A percentile compares a stretch with the other conserved stretches of the same genome.
phyloP scores from a whole-genome alignment of 2,888 invertebrate species.

The Orchestes rusci region DNA sequence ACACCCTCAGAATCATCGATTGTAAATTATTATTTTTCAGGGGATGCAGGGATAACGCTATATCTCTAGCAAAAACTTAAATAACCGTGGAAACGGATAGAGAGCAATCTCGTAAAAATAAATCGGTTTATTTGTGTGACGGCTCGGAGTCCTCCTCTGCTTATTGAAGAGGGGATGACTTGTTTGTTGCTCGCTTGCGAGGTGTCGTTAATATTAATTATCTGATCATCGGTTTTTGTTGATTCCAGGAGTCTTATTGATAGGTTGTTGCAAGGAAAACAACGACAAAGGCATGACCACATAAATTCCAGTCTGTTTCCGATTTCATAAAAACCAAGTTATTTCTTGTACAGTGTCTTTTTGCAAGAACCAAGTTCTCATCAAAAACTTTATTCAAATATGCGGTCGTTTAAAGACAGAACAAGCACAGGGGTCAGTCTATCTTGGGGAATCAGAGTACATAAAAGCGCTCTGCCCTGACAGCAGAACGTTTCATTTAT shows the following conservation, averaged over 20 bases:
- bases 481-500: conserved; percentile 37
- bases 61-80: conserved; percentile 27
- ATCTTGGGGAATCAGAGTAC: conserved; percentile 22
- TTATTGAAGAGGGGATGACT: not conserved
- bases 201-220: conserved; percentile 21
- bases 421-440: conserved; percentile 21
- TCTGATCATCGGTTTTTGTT: too few relatives aligned
- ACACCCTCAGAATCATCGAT: conserved; percentile 25
- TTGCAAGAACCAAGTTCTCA: conserved; percentile 12
- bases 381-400: conserved; percentile 23
- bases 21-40: conserved; percentile 30
- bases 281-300: too few relatives aligned
- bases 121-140: conserved; percentile 30
- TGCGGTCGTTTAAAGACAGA: conserved; percentile 23
- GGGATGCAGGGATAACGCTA: too few relatives aligned
- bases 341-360: too few relatives aligned
- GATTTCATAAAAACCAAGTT: too few relatives aligned
- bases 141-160: conserved; percentile 11
- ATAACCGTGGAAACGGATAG: conserved; percentile 31
- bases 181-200: conserved; percentile 9
- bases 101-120: conserved; percentile 31
- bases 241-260: too few relatives aligned
- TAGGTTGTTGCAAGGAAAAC: too few relatives aligned
- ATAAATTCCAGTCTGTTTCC: too few relatives aligned
- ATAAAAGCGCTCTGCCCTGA: conserved; percentile 28